Percentiles rank a stretch among this genome's conserved stretches.
phyloP scores from a whole-genome alignment of 2,888 invertebrate genomes.

The Troglohyphantes excavatus region DNA sequence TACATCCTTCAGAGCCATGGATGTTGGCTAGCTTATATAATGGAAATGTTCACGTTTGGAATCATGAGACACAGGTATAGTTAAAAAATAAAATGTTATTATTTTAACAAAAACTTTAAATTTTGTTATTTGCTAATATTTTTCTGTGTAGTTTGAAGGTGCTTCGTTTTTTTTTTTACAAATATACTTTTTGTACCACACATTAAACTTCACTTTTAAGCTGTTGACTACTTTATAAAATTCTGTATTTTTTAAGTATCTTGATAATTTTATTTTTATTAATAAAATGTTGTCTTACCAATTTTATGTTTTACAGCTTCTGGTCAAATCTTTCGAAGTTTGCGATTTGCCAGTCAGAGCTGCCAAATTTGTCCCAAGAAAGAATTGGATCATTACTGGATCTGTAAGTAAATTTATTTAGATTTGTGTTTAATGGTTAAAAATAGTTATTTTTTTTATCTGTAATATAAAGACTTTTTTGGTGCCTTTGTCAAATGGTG shows the following conservation, averaged over 20 bases:
- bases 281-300: not conserved
- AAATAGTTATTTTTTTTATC: not conserved
- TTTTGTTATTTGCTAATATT: too few relatives aligned
- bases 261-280: not conserved
- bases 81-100: too few relatives aligned
- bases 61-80: slow-evolving; percentile 95
- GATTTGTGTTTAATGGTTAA: too few relatives aligned
- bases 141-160: too few relatives aligned
- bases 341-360: slow-evolving; percentile 98
- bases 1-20: slow-evolving; percentile 99
- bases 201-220: not conserved
- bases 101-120: too few relatives aligned
- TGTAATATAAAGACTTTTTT: too few relatives aligned
- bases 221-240: too few relatives aligned
- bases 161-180: too few relatives aligned
- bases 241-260: too few relatives aligned
- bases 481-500: too few relatives aligned
- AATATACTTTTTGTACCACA: not conserved
- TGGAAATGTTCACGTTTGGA: slow-evolving; percentile 99
- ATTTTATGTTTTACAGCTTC: slow-evolving; percentile 81
- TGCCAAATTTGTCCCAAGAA: slow-evolving; percentile 97
- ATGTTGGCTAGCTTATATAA: slow-evolving; percentile 98
- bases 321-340: slow-evolving; percentile 86
- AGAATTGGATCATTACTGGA: slow-evolving; percentile 99
- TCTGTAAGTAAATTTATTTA: slow-evolving; percentile 85